Percentiles rank a stretch among this genome's conserved stretches.
Evolutionary conservation across 2,888 invertebrate species (phyloP).

Genomic region (Drosophila greeni): DNA sequence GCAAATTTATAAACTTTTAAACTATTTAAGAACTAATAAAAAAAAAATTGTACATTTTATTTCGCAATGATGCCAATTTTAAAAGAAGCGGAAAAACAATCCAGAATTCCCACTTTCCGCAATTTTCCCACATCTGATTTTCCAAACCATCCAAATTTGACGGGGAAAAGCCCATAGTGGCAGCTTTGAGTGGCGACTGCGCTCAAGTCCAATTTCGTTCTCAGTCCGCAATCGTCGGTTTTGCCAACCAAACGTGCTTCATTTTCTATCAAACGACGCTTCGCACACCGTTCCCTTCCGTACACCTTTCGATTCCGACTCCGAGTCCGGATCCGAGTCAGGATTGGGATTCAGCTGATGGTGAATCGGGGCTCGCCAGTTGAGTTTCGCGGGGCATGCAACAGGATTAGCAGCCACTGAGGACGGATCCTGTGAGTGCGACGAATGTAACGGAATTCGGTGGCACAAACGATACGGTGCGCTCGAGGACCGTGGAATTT

Average conservation of each 20-base stretch:
- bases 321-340: slow-evolving; percentile 35
- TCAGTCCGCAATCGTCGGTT: slow-evolving; percentile 74
- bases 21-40: too few relatives aligned
- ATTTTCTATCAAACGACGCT: slow-evolving; percentile 44
- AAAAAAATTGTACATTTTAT: too few relatives aligned
- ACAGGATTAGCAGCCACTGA: slow-evolving; percentile 23
- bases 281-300: slow-evolving; percentile 29
- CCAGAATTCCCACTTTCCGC: too few relatives aligned
- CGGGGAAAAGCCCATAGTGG: too few relatives aligned
- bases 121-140: too few relatives aligned
- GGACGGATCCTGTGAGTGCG: slow-evolving; percentile 4
- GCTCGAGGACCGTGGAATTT: slow-evolving; percentile 22
- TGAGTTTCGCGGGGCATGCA: slow-evolving; percentile 19
- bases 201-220: not conserved
- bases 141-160: too few relatives aligned
- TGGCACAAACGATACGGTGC: slow-evolving; percentile 4
- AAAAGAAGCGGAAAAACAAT: too few relatives aligned
- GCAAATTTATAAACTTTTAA: too few relatives aligned
- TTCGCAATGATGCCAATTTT: too few relatives aligned
- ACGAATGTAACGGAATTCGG: slow-evolving; percentile 28
- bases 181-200: too few relatives aligned
- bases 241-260: slow-evolving; percentile 76
- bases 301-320: slow-evolving; percentile 26
- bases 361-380: slow-evolving; percentile 25
- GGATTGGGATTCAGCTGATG: slow-evolving; percentile 21